Base-by-base conservation (phyloP, 2,888 invertebrate species). In the Auanema freiburgensis region DNA sequence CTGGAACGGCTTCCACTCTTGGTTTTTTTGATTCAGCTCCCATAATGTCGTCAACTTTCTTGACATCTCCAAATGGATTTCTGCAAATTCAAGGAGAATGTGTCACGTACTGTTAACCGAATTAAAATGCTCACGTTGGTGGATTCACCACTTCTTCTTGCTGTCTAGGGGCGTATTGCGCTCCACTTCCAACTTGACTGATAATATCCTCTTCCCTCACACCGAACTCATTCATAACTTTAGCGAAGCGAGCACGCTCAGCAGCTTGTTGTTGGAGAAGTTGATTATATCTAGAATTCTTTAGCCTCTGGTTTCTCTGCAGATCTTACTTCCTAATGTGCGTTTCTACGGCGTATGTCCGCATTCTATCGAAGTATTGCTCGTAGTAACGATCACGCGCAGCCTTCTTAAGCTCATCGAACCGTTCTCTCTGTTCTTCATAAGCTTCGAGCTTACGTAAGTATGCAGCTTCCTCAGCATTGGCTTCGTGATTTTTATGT, bases 311-410 rank as follows among this genome's bases (percentile, higher is more conserved):
- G 21, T 12, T 46, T 25, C 1, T 12, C 11, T 23, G n/a, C n/a
- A 24, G 11, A n/a, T 16, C 66, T 52, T 25, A 71, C 71, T 65
- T 60, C 46, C 44, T 60, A 0, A 68, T 63, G 46, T 71, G 69
- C 10, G 66, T 63, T 43, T 68, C 64, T 0, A 70, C 59, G 2
- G 68, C 74, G 52, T 74, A 74, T 11, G 63, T 63, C 12, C 66
- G 53, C 74, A 74, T 70, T 57, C 67, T 46, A 53, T 71, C 67
- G 52, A 74, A 72, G 57, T 74, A 74, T n/a, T 72, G 57, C 46
- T 69, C 66, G 57, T 74, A 74, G 50, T 70, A 71, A 33, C 62
- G 59, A 58, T 74, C 70, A 33, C 49, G 43, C 24, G 46, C 40
- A 11, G 21, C n/a, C 44, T 43, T 44, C 10, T 25, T 55, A 1